Evolutionary conservation across 2,888 invertebrate genomes (phyloP), one percentile per base, ranked within the genome.

Genomic region (Fissipunctia ypsillon): DNA sequence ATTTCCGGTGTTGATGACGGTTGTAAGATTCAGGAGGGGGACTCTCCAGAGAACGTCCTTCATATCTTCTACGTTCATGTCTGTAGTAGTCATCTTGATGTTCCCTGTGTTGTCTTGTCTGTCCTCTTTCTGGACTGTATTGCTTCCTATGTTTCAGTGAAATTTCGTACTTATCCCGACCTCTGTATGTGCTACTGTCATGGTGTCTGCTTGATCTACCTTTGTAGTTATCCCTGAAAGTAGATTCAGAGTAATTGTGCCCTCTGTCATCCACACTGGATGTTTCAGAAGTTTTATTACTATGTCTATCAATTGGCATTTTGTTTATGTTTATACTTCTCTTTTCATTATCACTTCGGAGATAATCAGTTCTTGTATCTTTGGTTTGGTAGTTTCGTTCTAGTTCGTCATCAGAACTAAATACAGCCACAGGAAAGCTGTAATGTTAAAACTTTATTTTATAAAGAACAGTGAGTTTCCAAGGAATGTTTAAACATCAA

Each of bases 381-480:
- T 80, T 88, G 67, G 77, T 78, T 69, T 56, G 69, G 68, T 73
- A 57, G 72, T 80, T 80, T 56, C 69, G 75, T 43, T 91, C 87
- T 76, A 69, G 81, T 80, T 94, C 94, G 78, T 94, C 94, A 86
- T 94, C 93, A 38, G 93, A 90, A 88, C 91, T 93, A 72, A 90
- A 90, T 74, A 85, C 90, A 16, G 80, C 75, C 10, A 77, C 6
- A 3, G 73, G 80, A 45, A 69, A 71, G 54, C 89, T 89, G 78
- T 69, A 90, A 89, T 52, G 31, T 50, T 41, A 56, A 57, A 35
- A 76, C 7, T 56, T 31, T 28, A 50, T 2, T 67, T 69, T 59
- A 14, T 65, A 2, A 2, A 0, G 0, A 28, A 56, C 31, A 48
- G 12, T 25, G n/a, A 38, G 3, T 28, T 59, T 52, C 60, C 3